Conservation (phyloP, 2,113 vertebrate genomes). For the Ancistrus triradiatus region DNA sequence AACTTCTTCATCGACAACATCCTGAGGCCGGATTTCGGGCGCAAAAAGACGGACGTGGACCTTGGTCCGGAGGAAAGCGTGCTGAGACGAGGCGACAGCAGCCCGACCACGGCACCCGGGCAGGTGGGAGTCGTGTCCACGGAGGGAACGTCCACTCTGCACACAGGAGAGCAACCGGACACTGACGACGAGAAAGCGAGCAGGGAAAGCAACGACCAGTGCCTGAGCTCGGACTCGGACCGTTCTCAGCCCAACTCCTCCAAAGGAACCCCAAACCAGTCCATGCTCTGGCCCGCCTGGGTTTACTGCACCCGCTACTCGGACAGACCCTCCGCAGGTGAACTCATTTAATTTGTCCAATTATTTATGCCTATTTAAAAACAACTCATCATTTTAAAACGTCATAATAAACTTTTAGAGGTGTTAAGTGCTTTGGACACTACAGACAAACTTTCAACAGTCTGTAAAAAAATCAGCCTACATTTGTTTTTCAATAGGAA, state of each 20-base stretch:
- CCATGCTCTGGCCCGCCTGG: slow-evolving; percentile 98
- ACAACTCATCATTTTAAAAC: too few species aligned
- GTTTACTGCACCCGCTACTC: slow-evolving; percentile 98
- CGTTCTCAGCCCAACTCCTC: slow-evolving; percentile 89
- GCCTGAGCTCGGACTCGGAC: slow-evolving; percentile 94
- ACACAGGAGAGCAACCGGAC: slow-evolving; percentile 74
- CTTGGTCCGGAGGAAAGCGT: slow-evolving; percentile 61
- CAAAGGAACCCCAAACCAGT: slow-evolving; percentile 66
- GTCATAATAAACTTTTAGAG: too few species aligned
- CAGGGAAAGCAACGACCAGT: slow-evolving; percentile 80
- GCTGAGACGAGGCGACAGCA: slow-evolving; percentile 63
- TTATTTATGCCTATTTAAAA: too few species aligned
- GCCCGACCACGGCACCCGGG: slow-evolving; percentile 61
- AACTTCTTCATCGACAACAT: slow-evolving; percentile 98
- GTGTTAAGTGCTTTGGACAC: too few species aligned
- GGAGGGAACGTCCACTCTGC: slow-evolving; percentile 79
- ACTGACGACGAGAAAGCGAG: slow-evolving; percentile 77
- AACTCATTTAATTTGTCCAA: slow-evolving; percentile 40
- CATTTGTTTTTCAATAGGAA: too few species aligned
- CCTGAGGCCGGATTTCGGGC: slow-evolving; percentile 87
- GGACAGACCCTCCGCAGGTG: slow-evolving; percentile 97
- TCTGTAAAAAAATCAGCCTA: too few species aligned
- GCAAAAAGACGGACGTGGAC: slow-evolving; percentile 74
- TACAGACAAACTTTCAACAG: too few species aligned
- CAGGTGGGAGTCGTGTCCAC: slow-evolving; percentile 68